Base-by-base conservation (phyloP, 2,888 invertebrate genomes). In the Acronicta alni region DNA sequence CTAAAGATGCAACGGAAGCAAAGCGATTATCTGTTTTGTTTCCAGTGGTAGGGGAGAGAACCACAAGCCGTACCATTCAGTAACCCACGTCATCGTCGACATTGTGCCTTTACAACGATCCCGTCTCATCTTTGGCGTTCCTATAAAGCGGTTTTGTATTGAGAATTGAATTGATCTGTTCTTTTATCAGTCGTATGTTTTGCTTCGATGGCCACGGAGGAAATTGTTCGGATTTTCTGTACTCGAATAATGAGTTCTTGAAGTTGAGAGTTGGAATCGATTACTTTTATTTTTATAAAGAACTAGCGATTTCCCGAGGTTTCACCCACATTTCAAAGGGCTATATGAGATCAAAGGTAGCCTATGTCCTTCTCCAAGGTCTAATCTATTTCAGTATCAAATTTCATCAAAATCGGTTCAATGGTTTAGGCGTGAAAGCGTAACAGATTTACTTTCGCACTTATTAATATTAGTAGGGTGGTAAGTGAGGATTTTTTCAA, bases 141-240 rank as follows among this genome's bases (percentile, higher is more conserved):
- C 82, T 87, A 89, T 89, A 89, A 91, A 91, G 87, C 86, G 75
- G 89, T 86, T 90, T 90, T 90, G 89, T 91, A 89, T 89, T 86
- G 88, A 78, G 86, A 85, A 91, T 90, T 90, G 89, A 90, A 91
- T 89, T 85, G 90, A 79, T 79, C 67, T 72, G 62, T 59, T 72
- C 74, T 76, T 76, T 76, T 76, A 75, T 75, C 74, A 75, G 74
- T 61, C 64, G 47, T 75, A 70, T 75, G 67, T 75, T 72, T 70
- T 67, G 72, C 59, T 72, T 67, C 43, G 52, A 61, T 67, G 59
- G 61, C 37, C 57, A 30, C 55, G 43, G 16, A 65, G 72, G 75
- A 75, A 75, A 75, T 72, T 75, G 72, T 53, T 38, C 38, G 67
- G 70, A 67, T 74, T 74, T 62, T 66, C 60, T 72, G n/a, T 63